phyloP scores from a whole-genome alignment of 1,140 invertebrate species.

The Nasonia longicornis region DNA sequence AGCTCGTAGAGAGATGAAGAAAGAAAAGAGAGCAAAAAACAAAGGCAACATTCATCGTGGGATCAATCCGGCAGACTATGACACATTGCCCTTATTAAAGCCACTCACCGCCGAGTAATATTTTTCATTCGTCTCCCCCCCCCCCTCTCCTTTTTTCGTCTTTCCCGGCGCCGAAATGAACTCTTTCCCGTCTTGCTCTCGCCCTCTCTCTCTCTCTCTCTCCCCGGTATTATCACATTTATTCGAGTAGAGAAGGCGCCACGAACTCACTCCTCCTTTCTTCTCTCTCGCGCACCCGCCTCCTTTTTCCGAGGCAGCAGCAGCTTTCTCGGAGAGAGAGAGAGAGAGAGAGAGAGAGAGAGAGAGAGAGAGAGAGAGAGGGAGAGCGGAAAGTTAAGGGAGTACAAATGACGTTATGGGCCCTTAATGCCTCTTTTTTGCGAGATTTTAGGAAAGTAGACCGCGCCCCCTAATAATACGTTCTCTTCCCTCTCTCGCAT shows the following conservation, averaged over 20 bases:
- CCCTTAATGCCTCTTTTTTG: constrained; percentile 32
- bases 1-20: neutral
- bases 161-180: constrained; percentile 25
- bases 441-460: constrained; percentile 41
- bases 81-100: constrained; percentile 43
- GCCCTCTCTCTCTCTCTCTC: neutral
- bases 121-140: constrained; percentile 41
- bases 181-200: constrained; percentile 1
- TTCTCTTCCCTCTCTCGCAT: constrained; percentile 1
- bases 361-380: too few relatives aligned
- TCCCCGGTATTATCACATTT: constrained; percentile 31
- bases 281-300: neutral
- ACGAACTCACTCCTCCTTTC: neutral
- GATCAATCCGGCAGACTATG: constrained; percentile 40
- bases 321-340: neutral
- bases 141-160: constrained; percentile 24
- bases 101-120: constrained; percentile 40
- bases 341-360: too few relatives aligned
- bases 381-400: constrained; percentile 30
- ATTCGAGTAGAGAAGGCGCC: constrained; percentile 23
- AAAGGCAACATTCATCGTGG: constrained; percentile 32
- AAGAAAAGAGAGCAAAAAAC: constrained; percentile 13
- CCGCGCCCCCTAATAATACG: constrained; percentile 22
- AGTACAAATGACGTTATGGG: constrained; percentile 44
- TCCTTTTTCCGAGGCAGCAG: neutral